Base-by-base conservation (phyloP, 2,113 vertebrate genomes). In the Sebastes schlegelii region DNA sequence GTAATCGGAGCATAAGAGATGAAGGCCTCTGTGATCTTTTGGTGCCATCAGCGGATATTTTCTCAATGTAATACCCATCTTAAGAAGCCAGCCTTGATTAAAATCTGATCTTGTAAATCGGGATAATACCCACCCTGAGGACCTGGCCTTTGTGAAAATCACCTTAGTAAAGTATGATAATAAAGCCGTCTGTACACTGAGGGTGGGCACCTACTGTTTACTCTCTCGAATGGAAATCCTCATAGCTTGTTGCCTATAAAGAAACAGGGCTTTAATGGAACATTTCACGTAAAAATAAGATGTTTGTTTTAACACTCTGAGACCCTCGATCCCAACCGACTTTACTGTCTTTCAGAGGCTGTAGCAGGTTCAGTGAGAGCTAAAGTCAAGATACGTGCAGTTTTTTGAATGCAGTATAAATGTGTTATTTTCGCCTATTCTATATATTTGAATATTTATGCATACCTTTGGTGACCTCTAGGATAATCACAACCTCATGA, bases 141-240 rank as follows among this genome's bases (percentile, higher is more conserved):
- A 87, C 5, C 40, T 52, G 58, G 57, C 62, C 52, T 80, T 69
- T 86, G 46, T 71, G 14, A 79, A 55, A 82, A 43, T 52, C 68
- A 48, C 63, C 51, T 58, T 77, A 74, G 43, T 58, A 46, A 65
- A 77, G 52, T 52, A 60, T 0, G 1, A 77, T 60, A 51, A 77
- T 66, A 48, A 60, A 68, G 67, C 8, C 26, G 3, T 34, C 26
- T 34, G 26, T 34, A 34, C 26, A 34, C 26, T 34, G 26, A 34
- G 26, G 26, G 26, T 34, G 3, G 26, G 26, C 26, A 34, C 26
- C 26, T 34, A 34, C 26, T 3, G 54, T 6, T 77, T 70, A 17
- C 45, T 71, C 46, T 62, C 40, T 67, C 13, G 55, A 49, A 62
- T 14, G 21, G n/a, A 75, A 63, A 12, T 52, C 52, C 52, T 48